Evolutionary conservation across 2,797 vertebrate species (phyloP).

Genomic region (Okamejei kenojei): DNA sequence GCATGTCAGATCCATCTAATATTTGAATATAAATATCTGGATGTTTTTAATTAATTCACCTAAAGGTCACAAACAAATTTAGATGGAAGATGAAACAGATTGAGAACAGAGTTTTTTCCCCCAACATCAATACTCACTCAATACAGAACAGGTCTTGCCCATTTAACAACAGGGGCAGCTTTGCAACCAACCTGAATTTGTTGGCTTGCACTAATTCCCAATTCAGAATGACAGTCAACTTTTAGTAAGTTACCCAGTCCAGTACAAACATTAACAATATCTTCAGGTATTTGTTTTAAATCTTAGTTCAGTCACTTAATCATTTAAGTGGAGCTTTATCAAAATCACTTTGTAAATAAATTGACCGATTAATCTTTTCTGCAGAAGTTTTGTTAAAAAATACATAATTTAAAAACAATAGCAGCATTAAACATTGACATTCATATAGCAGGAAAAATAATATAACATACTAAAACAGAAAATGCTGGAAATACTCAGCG

Average conservation of each 20-base stretch:
- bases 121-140: not conserved
- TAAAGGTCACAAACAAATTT: not conserved
- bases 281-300: not conserved
- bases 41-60: not conserved
- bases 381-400: not conserved
- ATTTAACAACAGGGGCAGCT: too few species aligned
- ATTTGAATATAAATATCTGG: not conserved
- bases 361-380: not conserved
- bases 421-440: not conserved
- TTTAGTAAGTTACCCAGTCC: not conserved
- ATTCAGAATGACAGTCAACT: not conserved
- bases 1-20: too few species aligned
- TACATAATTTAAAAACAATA: not conserved
- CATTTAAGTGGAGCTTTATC: not conserved
- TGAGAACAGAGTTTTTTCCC: not conserved
- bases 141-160: not conserved
- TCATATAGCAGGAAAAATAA: too few species aligned
- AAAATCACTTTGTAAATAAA: not conserved
- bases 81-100: not conserved
- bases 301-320: conserved; percentile 1
- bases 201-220: not conserved
- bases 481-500: too few species aligned
- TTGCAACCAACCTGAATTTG: not conserved
- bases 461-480: too few species aligned
- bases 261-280: not conserved